Evolutionary conservation across 2,113 vertebrate genomes (phyloP).

Genomic region (Entelurus aequoreus): DNA sequence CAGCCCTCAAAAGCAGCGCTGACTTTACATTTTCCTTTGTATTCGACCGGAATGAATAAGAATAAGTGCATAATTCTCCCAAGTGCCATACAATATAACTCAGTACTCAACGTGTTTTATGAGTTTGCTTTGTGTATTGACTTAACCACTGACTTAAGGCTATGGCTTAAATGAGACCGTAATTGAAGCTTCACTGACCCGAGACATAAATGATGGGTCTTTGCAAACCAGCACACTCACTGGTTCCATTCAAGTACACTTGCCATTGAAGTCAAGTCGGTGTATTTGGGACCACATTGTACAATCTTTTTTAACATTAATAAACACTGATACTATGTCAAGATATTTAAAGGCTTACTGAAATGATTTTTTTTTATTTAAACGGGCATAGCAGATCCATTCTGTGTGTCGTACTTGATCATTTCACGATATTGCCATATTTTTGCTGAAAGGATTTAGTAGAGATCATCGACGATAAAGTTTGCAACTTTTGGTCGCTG

Average conservation of each 20-base stretch:
- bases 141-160: conserved; percentile 12
- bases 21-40: background rate
- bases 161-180: conserved; percentile 18
- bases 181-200: conserved; percentile 30
- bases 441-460: too few relatives aligned
- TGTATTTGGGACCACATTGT: conserved; percentile 4
- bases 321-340: background rate
- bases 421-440: too few relatives aligned
- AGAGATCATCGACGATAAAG: too few relatives aligned
- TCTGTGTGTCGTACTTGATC: too few relatives aligned
- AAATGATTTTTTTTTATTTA: too few relatives aligned
- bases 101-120: background rate
- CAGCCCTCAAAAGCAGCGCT: conserved; percentile 1
- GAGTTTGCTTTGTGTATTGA: conserved; percentile 20
- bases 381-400: too few relatives aligned
- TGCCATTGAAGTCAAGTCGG: conserved; percentile 12
- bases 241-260: conserved; percentile 14
- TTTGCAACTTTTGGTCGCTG: too few relatives aligned
- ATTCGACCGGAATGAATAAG: background rate
- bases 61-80: conserved; percentile 1
- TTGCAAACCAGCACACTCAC: conserved; percentile 24
- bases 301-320: background rate
- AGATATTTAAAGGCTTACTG: too few relatives aligned
- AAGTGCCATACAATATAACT: conserved; percentile 3
- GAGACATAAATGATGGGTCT: conserved; percentile 24